Conservation (phyloP, 2,797 vertebrate genomes). For the Danionella dracula region DNA sequence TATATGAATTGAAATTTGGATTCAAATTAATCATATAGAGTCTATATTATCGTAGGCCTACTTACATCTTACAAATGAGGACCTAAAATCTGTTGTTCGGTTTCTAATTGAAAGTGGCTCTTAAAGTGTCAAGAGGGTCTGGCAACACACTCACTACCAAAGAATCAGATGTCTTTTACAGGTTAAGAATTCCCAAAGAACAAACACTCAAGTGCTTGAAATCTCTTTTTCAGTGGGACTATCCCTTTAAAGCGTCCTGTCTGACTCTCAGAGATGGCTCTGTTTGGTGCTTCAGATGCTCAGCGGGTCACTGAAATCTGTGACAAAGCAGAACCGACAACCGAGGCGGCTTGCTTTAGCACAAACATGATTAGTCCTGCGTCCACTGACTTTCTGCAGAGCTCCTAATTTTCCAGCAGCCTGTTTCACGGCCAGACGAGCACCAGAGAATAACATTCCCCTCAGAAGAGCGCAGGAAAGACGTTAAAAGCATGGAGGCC, state of each 20-base stretch:
- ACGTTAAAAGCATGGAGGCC: slow-evolving; percentile 4
- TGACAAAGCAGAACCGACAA: neutral
- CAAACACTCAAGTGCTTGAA: too few species aligned
- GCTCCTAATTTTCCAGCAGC: slow-evolving; percentile 40
- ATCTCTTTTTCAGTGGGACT: too few species aligned
- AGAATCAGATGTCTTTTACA: too few species aligned
- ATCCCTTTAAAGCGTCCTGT: neutral
- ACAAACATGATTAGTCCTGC: neutral
- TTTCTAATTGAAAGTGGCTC: too few species aligned
- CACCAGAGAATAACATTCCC: slow-evolving; percentile 33
- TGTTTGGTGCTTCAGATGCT: neutral
- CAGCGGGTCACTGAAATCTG: neutral
- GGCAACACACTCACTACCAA: too few species aligned
- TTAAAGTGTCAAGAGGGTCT: too few species aligned
- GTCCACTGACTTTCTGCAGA: neutral
- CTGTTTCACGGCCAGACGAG: slow-evolving; percentile 47
- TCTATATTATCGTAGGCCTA: too few species aligned
- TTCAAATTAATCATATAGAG: too few species aligned
- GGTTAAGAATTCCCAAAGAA: too few species aligned
- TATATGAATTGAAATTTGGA: too few species aligned
- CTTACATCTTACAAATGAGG: too few species aligned
- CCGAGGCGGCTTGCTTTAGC: neutral
- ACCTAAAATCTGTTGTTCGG: too few species aligned
- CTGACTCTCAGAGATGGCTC: neutral
- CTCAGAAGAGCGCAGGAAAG: neutral